Percentiles rank a stretch among this genome's conserved stretches.
phyloP scores from a whole-genome alignment of 2,113 vertebrate genomes.

The Sinocyclocheilus anophthalmus region DNA sequence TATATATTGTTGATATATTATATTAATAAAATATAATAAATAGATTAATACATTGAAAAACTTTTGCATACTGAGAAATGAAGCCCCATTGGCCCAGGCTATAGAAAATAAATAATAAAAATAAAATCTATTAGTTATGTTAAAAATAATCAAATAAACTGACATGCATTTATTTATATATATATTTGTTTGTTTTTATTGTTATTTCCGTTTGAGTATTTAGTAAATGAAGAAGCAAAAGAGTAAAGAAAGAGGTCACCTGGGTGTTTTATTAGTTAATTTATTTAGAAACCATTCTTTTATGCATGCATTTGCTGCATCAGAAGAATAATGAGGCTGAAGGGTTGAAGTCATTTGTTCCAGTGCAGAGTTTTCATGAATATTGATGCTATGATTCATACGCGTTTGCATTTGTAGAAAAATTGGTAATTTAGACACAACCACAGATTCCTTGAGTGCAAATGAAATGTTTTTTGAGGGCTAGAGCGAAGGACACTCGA shows the following conservation, averaged over 20 bases:
- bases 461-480: conserved; percentile 10
- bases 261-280: conserved; percentile 59
- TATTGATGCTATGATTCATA: conserved; percentile 59
- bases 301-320: conserved; percentile 58
- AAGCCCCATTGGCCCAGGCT: background rate
- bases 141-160: too few species aligned
- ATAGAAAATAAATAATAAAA: background rate
- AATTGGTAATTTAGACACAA: conserved; percentile 54
- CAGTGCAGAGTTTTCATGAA: conserved; percentile 62
- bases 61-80: background rate
- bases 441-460: conserved; percentile 27
- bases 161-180: background rate
- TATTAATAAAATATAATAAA: too few species aligned
- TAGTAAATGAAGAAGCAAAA: conserved; percentile 28
- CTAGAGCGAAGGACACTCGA: background rate
- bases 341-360: conserved; percentile 72
- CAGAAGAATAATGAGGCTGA: conserved; percentile 63
- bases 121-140: background rate
- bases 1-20: too few species aligned
- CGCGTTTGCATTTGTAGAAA: conserved; percentile 62
- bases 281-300: conserved; percentile 65
- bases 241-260: conserved; percentile 15
- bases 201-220: conserved; percentile 57
- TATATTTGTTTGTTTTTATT: conserved; percentile 49
- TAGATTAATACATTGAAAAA: background rate